Base-by-base conservation (phyloP, 2,888 invertebrate species). In the Helleia helle region DNA sequence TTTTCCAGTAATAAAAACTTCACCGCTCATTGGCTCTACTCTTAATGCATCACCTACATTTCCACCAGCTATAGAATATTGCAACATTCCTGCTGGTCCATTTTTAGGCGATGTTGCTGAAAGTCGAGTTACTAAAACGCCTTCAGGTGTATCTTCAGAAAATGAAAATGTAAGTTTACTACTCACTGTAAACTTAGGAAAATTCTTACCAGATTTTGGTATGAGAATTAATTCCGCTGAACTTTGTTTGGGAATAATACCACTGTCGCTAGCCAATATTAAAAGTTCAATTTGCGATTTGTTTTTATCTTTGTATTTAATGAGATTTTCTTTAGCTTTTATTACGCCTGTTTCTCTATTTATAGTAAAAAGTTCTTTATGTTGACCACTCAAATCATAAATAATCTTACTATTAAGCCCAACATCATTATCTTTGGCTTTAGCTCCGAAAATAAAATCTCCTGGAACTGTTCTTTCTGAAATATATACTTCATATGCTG, bases 11-110 rank as follows among this genome's bases (percentile, higher is more conserved):
- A 96, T 90, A 42, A 91, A 88, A 8, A 96, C 89, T 70, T 93
- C 92, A 1, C 96, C 96, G 22, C 90, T 91, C 40, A 88, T 88
- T 17, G 89, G 74, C 68, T 96, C 93, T 46, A 96, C 91, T 60
- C 88, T 88, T 28, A 96, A 86, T n/a, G 95, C 93, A 58, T 94
- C 93, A 0, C 93, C 95, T 2, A 94, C 88, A 66, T 97, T 97
- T 3, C 97, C 97, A n/a, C 97, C 97, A 6, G 95, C 96, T 47
- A 97, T 93, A 17, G 91, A 90, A 62, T 93, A 97, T 45, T 89
- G 86, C 43, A 95, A 81, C 52, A 88, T 87, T 6, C 91, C 91
- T 3, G 87, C 83, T 0, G 90, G 76, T 0, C 92, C 93, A 47
- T 88, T 88, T 65, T 95, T 95, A 0, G 95, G 93, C 0, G 95